phyloP scores from a whole-genome alignment of 2,888 invertebrate genomes.

The Eristalis intricaria region DNA sequence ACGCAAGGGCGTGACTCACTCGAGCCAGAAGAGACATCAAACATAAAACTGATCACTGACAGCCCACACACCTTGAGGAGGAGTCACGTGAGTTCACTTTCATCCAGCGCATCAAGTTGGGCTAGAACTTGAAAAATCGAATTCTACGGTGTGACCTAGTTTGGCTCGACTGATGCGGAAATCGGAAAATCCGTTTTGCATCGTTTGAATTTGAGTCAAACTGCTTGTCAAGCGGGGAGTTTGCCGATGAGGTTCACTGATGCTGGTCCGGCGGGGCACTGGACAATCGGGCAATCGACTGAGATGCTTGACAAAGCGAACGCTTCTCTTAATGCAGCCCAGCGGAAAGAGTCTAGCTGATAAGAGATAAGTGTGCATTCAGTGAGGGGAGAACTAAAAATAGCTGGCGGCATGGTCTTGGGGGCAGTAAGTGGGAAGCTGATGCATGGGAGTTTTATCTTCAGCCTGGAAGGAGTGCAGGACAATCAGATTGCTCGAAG shows the following conservation, averaged over 20 bases:
- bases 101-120: conserved; percentile 17
- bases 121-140: conserved; percentile 8
- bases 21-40: not conserved
- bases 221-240: not conserved
- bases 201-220: conserved; percentile 11
- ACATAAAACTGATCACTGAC: not conserved
- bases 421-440: too few species aligned
- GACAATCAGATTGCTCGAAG: too few species aligned
- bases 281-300: not conserved
- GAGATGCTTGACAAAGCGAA: not conserved
- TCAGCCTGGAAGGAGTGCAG: too few species aligned
- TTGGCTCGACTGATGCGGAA: conserved; percentile 31
- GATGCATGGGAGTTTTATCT: too few species aligned
- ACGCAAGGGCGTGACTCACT: not conserved
- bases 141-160: conserved; percentile 6
- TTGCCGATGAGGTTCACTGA: not conserved
- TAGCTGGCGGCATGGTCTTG: too few species aligned
- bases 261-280: not conserved
- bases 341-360: not conserved
- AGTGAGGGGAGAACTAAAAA: too few species aligned
- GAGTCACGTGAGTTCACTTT: not conserved
- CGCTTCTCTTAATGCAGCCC: not conserved
- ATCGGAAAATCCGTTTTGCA: conserved; percentile 30
- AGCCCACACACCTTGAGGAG: not conserved
- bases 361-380: too few species aligned